A percentile compares a stretch with the other conserved stretches of the same genome.
phyloP scores from a whole-genome alignment of 2,888 invertebrate species.

The Pedicia rivosa region DNA sequence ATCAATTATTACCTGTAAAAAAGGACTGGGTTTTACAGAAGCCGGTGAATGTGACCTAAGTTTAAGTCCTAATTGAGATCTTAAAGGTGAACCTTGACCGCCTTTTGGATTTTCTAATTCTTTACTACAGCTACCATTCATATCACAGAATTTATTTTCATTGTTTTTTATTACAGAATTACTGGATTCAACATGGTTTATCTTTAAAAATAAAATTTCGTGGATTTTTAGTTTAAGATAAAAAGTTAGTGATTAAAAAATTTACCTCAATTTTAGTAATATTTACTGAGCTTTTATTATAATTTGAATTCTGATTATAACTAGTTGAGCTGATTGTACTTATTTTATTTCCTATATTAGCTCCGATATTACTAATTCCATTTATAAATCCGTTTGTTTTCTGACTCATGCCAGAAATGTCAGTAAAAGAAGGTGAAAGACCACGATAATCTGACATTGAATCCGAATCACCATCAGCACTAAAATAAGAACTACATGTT shows the following conservation, averaged over 20 bases:
- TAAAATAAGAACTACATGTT: constrained; percentile 17
- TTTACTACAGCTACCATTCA: constrained; percentile 9
- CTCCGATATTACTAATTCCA: too few species aligned
- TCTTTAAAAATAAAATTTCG: too few species aligned
- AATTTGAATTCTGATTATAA: background rate
- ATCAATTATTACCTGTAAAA: constrained; percentile 3
- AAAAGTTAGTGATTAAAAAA: too few species aligned
- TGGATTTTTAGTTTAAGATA: too few species aligned
- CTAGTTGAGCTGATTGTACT: background rate
- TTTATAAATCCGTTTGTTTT: constrained; percentile 2
- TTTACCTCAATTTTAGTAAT: constrained; percentile 1
- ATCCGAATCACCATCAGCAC: constrained; percentile 40
- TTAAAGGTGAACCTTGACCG: constrained; percentile 57
- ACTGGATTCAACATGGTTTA: background rate
- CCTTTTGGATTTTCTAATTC: constrained; percentile 15
- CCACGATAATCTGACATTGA: constrained; percentile 43
- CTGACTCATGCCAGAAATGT: constrained; percentile 17
- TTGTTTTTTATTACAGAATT: constrained; percentile 10
- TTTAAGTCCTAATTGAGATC: constrained; percentile 53
- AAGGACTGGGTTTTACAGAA: constrained; percentile 12
- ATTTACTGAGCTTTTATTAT: too few species aligned
- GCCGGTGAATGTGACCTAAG: constrained; percentile 40
- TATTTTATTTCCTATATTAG: background rate
- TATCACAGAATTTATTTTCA: constrained; percentile 18
- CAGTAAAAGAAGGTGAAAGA: constrained; percentile 34